phyloP scores from a whole-genome alignment of 2,113 vertebrate genomes.

The Sphyrna mokarran region DNA sequence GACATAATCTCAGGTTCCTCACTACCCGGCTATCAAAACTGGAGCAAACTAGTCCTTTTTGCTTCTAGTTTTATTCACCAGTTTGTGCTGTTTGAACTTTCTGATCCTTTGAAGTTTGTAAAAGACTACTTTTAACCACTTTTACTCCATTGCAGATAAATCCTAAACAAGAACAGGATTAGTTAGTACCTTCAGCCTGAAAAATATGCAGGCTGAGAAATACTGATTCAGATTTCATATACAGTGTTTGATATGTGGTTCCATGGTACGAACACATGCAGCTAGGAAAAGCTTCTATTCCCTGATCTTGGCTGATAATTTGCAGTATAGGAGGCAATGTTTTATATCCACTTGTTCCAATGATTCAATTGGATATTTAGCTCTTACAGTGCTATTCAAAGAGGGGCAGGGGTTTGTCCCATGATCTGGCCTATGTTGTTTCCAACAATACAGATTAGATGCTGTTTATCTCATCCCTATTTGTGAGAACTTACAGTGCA shows the following conservation, averaged over 20 bases:
- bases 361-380: not conserved
- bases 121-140: not conserved
- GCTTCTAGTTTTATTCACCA: not conserved
- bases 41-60: not conserved
- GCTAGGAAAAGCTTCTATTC: not conserved
- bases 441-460: not conserved
- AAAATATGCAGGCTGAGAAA: not conserved
- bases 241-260: not conserved
- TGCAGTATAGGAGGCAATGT: not conserved
- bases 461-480: not conserved
- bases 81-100: not conserved
- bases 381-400: not conserved
- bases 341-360: not conserved
- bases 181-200: not conserved
- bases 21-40: not conserved
- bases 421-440: not conserved
- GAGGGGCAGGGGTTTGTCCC: not conserved
- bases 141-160: not conserved
- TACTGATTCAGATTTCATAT: not conserved
- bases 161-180: not conserved
- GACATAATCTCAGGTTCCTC: not conserved
- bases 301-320: not conserved
- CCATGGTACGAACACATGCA: not conserved
- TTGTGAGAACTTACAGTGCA: not conserved
- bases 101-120: not conserved